These are phyloP conservation scores for Chloroceryle aenea DNA, from an alignment of 2,113 vertebrate species.

Conservation along the genomic window DNA sequence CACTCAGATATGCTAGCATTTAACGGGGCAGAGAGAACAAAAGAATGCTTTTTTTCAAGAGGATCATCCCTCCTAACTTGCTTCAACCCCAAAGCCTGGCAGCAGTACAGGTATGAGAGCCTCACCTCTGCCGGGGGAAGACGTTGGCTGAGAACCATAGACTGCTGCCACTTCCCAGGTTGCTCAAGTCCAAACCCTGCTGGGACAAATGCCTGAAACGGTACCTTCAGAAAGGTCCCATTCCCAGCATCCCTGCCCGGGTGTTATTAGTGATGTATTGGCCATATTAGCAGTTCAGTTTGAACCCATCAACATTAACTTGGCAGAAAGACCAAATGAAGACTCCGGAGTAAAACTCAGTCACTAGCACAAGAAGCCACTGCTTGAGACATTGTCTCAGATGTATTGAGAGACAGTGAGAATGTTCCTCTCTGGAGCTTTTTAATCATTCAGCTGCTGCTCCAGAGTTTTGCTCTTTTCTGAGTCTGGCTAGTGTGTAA, in stretches of 20 bases:
- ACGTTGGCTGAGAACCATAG: background rate
- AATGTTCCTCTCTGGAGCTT: background rate
- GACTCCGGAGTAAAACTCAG: background rate
- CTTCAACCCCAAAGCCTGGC: background rate
- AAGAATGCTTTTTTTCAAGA: background rate
- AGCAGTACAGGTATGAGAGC: background rate
- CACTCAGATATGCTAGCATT: background rate
- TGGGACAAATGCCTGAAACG: background rate
- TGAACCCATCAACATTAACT: background rate
- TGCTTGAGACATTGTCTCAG: background rate
- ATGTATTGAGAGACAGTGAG: background rate
- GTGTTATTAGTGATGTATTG: no score
- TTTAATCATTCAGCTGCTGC: background rate
- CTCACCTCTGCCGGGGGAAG: background rate
- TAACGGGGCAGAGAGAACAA: background rate
- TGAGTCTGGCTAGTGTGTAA: background rate
- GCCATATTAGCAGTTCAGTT: background rate
- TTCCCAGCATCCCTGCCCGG: background rate
- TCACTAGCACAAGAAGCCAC: background rate
- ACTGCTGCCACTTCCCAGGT: background rate
- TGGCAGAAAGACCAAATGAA: background rate
- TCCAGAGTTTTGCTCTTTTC: background rate
- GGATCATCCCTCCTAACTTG: background rate
- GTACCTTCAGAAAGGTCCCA: background rate
- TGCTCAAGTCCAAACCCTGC: background rate